A percentile compares a stretch with the other conserved stretches of the same genome.
These are phyloP conservation scores for Amphiprion percula DNA, from an alignment of 2,113 vertebrate species.

Conservation along the genomic window DNA sequence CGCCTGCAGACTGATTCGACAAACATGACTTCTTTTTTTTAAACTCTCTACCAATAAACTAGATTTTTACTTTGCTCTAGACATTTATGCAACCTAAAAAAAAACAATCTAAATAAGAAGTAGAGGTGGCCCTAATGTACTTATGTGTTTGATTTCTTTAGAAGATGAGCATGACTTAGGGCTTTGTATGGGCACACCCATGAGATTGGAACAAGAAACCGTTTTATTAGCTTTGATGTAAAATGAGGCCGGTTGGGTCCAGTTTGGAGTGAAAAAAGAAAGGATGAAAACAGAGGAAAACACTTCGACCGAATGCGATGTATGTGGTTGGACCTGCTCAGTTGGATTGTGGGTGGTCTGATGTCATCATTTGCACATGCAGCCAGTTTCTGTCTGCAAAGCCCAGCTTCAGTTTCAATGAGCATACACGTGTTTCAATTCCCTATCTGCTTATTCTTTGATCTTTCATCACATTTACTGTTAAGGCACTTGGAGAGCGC, in stretches of 20 bases:
- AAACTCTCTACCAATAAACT: slow-evolving; percentile 8
- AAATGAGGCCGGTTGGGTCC: slow-evolving; percentile 10
- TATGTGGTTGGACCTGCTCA: slow-evolving; percentile 79
- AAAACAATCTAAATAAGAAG: not conserved
- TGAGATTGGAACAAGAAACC: slow-evolving; percentile 4
- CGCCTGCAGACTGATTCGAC: slow-evolving; percentile 32
- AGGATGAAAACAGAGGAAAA: not conserved
- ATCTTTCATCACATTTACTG: slow-evolving; percentile 54
- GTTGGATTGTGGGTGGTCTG: slow-evolving; percentile 78
- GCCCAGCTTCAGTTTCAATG: slow-evolving; percentile 64
- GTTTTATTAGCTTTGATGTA: slow-evolving; percentile 33
- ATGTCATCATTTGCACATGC: slow-evolving; percentile 74
- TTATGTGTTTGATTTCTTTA: not conserved
- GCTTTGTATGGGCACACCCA: slow-evolving; percentile 11
- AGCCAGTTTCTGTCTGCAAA: slow-evolving; percentile 73
- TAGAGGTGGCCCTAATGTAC: not conserved
- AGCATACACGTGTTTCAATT: slow-evolving; percentile 32
- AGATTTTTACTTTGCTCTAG: slow-evolving; percentile 3
- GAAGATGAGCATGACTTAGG: not conserved
- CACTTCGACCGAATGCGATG: slow-evolving; percentile 26
- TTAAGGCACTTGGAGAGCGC: slow-evolving; percentile 4
- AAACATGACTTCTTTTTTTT: slow-evolving; percentile 17
- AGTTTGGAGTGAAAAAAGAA: slow-evolving; percentile 25
- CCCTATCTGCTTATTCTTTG: slow-evolving; percentile 55
- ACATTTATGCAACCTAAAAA: not conserved